Evolutionary conservation across 2,888 invertebrate species (phyloP).

Genomic region (Phorcus lineatus): DNA sequence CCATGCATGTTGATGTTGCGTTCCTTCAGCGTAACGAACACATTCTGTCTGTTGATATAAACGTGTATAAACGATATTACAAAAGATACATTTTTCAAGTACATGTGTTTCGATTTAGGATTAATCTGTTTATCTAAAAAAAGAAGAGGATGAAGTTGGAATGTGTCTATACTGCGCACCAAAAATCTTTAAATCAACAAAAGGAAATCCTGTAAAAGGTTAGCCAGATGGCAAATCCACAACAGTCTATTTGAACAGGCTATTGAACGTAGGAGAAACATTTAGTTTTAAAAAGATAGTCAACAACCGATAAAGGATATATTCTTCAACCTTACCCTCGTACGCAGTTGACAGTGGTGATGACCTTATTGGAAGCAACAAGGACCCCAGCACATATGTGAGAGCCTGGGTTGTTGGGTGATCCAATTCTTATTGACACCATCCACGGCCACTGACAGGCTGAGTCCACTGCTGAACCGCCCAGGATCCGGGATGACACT

Average conservation of each 20-base stretch:
- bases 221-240: too few species aligned
- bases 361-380: neutral
- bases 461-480: neutral
- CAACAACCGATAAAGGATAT: too few species aligned
- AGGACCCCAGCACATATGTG: conserved; percentile 27
- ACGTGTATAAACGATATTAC: neutral
- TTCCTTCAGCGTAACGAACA: neutral
- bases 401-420: neutral
- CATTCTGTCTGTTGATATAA: neutral
- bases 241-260: too few species aligned
- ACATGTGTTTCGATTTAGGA: too few species aligned
- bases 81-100: too few species aligned
- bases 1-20: neutral
- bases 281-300: too few species aligned
- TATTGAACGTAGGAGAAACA: too few species aligned
- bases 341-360: conserved; percentile 21
- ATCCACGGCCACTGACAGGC: conserved; percentile 31
- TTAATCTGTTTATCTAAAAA: too few species aligned
- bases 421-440: conserved; percentile 19
- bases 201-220: too few species aligned
- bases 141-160: too few species aligned
- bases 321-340: neutral
- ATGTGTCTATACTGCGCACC: too few species aligned
- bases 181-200: too few species aligned
- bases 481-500: neutral